Evolutionary conservation across 2,797 vertebrate species (phyloP).

Genomic region (Lutjanus argentimaculatus): DNA sequence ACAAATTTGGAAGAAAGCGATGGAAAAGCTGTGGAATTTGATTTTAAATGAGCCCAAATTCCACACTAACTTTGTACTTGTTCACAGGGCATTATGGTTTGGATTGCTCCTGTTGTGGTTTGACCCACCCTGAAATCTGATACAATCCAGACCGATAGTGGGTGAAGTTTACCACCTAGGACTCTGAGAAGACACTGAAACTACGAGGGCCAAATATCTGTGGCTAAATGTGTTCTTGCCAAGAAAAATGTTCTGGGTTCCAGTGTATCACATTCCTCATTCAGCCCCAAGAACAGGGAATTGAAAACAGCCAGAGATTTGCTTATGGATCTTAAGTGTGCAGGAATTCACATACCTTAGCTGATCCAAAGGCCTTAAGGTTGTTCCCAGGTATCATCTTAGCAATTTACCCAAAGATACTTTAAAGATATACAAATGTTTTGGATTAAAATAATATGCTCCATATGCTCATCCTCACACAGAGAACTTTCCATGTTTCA

Average conservation of each 20-base stretch:
- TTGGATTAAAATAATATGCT: not conserved
- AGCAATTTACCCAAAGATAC: constrained; percentile 14
- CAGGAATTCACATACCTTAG: constrained; percentile 58
- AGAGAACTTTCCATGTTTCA: not conserved
- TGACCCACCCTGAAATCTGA: constrained; percentile 39
- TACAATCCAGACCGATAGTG: constrained; percentile 27
- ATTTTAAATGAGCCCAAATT: not conserved
- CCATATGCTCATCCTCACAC: not conserved
- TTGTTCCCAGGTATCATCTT: constrained; percentile 31
- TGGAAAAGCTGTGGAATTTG: constrained; percentile 2
- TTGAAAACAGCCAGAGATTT: constrained; percentile 76
- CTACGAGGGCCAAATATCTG: constrained; percentile 68
- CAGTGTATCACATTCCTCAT: constrained; percentile 68
- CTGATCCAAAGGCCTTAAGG: constrained; percentile 35
- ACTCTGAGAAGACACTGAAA: constrained; percentile 34
- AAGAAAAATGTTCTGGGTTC: constrained; percentile 76
- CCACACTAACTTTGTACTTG: not conserved
- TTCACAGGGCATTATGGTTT: constrained; percentile 13
- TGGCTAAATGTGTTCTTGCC: constrained; percentile 65
- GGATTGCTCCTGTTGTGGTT: constrained; percentile 32
- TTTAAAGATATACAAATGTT: not conserved
- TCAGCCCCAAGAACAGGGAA: constrained; percentile 63
- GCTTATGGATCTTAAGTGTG: constrained; percentile 65
- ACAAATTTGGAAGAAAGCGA: not conserved
- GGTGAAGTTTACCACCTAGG: constrained; percentile 41